These are phyloP conservation scores for Hippocampus comes DNA, from an alignment of 2,113 vertebrate species.

Conservation along the genomic window DNA sequence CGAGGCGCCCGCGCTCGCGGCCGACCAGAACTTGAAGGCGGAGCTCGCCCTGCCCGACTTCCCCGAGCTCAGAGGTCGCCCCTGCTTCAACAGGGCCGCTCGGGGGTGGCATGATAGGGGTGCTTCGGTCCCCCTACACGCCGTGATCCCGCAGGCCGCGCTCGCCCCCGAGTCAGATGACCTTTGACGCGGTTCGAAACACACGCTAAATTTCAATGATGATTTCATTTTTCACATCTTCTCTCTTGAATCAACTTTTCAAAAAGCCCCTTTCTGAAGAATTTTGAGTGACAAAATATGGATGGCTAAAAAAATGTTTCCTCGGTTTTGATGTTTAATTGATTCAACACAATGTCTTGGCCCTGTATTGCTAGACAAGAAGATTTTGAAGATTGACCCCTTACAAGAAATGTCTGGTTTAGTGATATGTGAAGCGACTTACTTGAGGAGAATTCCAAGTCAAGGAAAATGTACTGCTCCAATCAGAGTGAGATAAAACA, in stretches of 20 bases:
- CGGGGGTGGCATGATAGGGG: constrained; percentile 82
- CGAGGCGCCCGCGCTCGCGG: constrained; percentile 77
- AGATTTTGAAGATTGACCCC: not conserved
- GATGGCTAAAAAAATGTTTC: not conserved
- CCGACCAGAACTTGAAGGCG: constrained; percentile 76
- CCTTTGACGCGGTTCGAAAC: constrained; percentile 72
- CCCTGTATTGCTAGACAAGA: not conserved
- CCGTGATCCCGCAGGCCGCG: constrained; percentile 63
- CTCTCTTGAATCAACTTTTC: not conserved
- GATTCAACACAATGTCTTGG: not conserved
- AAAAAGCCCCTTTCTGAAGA: not conserved
- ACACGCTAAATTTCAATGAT: no score
- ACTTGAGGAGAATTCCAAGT: no score
- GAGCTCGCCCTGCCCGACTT: constrained; percentile 73
- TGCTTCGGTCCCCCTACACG: constrained; percentile 66
- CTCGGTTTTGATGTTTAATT: not conserved
- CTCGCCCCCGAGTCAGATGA: constrained; percentile 89
- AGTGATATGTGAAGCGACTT: not conserved
- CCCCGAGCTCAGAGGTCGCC: constrained; percentile 75
- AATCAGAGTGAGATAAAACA: constrained; percentile 18
- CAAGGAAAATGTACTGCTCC: no score
- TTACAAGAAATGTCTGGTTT: not conserved
- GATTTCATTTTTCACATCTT: no score
- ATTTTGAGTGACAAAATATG: not conserved
- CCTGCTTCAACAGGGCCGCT: constrained; percentile 91